These are phyloP conservation scores for Circaetus cinerascens DNA, from an alignment of 2,113 vertebrate species.

Conservation along the genomic window DNA sequence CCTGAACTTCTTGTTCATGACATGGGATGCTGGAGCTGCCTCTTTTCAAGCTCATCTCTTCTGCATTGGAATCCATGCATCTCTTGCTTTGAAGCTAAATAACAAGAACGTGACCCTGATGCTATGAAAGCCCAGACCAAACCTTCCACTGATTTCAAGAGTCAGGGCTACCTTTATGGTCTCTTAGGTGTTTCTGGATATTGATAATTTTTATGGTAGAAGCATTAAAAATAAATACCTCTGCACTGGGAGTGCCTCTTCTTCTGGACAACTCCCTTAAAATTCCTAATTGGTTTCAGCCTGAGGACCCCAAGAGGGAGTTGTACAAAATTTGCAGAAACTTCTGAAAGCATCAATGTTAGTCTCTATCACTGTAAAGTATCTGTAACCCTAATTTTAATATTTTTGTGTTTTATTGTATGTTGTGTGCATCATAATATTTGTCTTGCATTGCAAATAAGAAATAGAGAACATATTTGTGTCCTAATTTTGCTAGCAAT, in stretches of 20 bases:
- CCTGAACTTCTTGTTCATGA: not conserved
- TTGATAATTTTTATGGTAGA: not conserved
- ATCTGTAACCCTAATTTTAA: not conserved
- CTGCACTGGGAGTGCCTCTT: not conserved
- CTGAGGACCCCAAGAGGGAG: not conserved
- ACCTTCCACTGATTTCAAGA: not conserved
- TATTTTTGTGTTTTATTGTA: not conserved
- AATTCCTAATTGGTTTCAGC: not conserved
- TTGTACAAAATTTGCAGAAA: not conserved
- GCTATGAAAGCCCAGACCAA: not conserved
- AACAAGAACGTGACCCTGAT: not conserved
- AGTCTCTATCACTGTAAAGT: not conserved
- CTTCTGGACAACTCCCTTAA: not conserved
- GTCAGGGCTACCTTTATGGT: not conserved
- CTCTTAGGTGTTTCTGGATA: not conserved
- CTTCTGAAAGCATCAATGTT: not conserved
- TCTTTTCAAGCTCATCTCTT: not conserved
- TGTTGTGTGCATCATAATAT: conserved; percentile 10
- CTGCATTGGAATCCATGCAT: not conserved
- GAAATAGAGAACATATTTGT: conserved; percentile 21
- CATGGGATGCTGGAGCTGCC: not conserved
- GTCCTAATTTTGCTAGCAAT: conserved; percentile 35
- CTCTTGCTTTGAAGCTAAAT: not conserved
- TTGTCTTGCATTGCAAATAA: conserved; percentile 31
- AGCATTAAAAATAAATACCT: not conserved